Evolutionary conservation across 2,888 invertebrate genomes (phyloP).

Genomic region (Crocallis elinguaria): DNA sequence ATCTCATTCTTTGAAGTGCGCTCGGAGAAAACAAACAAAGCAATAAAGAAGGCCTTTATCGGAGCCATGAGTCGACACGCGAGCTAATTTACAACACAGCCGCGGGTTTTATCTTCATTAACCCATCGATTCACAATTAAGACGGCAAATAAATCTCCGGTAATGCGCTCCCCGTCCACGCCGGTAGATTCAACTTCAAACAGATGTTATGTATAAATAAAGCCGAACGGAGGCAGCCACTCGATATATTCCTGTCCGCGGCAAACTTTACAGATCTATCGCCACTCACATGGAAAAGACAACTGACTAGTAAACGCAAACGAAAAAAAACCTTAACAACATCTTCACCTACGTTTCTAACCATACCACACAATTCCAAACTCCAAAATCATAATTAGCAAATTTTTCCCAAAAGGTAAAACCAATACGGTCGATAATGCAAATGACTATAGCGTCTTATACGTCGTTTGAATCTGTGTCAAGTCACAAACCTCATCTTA

Average conservation of each 20-base stretch:
- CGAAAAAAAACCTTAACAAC: slow-evolving; percentile 63
- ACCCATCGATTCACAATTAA: slow-evolving; percentile 86
- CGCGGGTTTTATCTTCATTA: slow-evolving; percentile 85
- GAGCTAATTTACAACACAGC: slow-evolving; percentile 85
- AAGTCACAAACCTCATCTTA: slow-evolving; percentile 78
- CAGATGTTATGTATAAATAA: slow-evolving; percentile 85
- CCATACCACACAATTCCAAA: not conserved
- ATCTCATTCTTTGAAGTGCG: slow-evolving; percentile 83
- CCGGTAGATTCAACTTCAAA: slow-evolving; percentile 84
- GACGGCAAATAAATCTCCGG: slow-evolving; percentile 84
- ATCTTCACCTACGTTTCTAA: not conserved
- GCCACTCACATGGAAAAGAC: slow-evolving; percentile 62
- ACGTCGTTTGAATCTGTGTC: slow-evolving; percentile 55
- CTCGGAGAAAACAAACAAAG: slow-evolving; percentile 83
- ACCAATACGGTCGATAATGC: slow-evolving; percentile 55
- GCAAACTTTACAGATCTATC: slow-evolving; percentile 84
- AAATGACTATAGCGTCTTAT: slow-evolving; percentile 46
- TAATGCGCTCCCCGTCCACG: slow-evolving; percentile 82
- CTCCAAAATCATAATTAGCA: not conserved
- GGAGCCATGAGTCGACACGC: slow-evolving; percentile 83
- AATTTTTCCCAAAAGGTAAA: not conserved
- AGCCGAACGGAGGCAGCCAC: slow-evolving; percentile 83
- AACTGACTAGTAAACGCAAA: slow-evolving; percentile 51
- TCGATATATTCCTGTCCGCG: slow-evolving; percentile 85
- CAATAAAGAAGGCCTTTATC: slow-evolving; percentile 84